A percentile compares a stretch with the other conserved stretches of the same genome.
Conservation (phyloP, 2,888 invertebrate genomes). For the Leptopilina syphax region DNA sequence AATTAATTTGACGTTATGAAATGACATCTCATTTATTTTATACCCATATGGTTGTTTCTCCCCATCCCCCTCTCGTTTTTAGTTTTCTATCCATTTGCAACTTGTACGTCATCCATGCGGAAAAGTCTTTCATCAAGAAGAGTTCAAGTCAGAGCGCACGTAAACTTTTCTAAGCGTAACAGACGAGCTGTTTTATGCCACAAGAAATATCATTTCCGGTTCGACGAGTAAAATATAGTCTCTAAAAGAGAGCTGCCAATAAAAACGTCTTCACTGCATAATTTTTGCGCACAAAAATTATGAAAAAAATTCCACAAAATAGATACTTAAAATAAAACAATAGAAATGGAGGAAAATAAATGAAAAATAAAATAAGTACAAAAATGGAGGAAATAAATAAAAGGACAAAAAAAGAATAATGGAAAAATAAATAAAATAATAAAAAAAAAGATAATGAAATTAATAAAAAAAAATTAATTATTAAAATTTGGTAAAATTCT, state of each 20-base stretch:
- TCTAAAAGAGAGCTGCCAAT: slow-evolving; percentile 22
- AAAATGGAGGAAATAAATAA: too few species aligned
- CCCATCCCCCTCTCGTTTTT: background rate
- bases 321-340: too few species aligned
- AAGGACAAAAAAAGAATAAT: too few species aligned
- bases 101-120: slow-evolving; percentile 48
- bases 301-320: too few species aligned
- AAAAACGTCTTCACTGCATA: slow-evolving; percentile 38
- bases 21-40: slow-evolving; percentile 4
- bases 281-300: slow-evolving; percentile 16
- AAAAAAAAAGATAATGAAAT: too few species aligned
- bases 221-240: slow-evolving; percentile 29
- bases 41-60: background rate
- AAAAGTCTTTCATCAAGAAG: slow-evolving; percentile 50
- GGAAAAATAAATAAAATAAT: too few species aligned
- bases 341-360: too few species aligned
- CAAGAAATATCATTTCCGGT: slow-evolving; percentile 46
- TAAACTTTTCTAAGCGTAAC: background rate
- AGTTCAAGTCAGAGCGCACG: slow-evolving; percentile 29
- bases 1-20: slow-evolving; percentile 8
- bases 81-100: slow-evolving; percentile 10
- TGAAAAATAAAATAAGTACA: too few species aligned
- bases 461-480: too few species aligned
- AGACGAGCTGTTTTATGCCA: slow-evolving; percentile 38
- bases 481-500: too few species aligned